Evolutionary conservation across 2,113 vertebrate genomes (phyloP), one percentile per base, ranked within the genome.

Genomic region (Syngnathus scovelli): DNA sequence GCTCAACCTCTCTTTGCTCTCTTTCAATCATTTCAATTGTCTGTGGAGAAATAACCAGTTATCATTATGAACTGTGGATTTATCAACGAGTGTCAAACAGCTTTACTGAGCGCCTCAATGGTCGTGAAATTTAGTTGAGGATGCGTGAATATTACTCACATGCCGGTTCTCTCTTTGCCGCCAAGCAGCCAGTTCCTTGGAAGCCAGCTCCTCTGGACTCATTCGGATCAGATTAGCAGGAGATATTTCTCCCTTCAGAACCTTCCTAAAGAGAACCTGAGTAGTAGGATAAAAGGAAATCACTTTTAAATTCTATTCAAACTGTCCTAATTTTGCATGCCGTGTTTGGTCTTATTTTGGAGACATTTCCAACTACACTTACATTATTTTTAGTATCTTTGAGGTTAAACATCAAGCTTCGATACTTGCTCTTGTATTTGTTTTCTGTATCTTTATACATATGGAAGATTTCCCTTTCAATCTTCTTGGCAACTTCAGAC

Each of bases 1-100:
- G 93, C 90, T 99, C 96, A 11, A 71, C 97, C 85, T 99, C 97
- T 67, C 97, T 91, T 88, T 99, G 95, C 61, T 98, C 96, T 79
- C 97, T 99, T 85, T 99, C 97, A 23, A 99, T 98, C 97, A 99
- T 99, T 89, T 99, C 97, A 88, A 99, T 99, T 21, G 94, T 96
- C 96, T 99, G 89, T 60, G 54, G 82, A 78, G 54, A 67, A 55
- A 33, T 33, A 3, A 19, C n/a, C 19, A n/a, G 33, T 7, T 2
- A 58, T 13, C 49, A 33, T 33, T 33, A 33, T 3, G 2, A 52
- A 11, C 13, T 2, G 21, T 13, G 4, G 9, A 48, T 41, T 39
- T n/a, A n/a, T 81, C 56, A 36, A 48, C 8, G 18, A 33, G 27
- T 16, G 1, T 58, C 12, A 58, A 58, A 36, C 12, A 15, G 12